Percentiles rank a stretch among this genome's conserved stretches.
These are phyloP conservation scores for Sussaba pulchella DNA, from an alignment of 2,888 invertebrate genomes.

Conservation along the genomic window DNA sequence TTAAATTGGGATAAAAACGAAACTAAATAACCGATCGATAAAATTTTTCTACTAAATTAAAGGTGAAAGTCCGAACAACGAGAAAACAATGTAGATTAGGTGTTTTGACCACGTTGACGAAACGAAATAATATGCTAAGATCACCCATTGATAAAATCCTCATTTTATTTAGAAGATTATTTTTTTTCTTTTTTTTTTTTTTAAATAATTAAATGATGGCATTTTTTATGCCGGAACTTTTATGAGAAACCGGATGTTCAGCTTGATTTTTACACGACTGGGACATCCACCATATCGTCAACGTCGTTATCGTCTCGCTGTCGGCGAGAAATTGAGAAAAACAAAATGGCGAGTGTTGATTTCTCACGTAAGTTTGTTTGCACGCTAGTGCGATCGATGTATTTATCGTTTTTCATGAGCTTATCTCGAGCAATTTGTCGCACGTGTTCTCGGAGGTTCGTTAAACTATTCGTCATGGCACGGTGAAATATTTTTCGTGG, in stretches of 20 bases:
- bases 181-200: too few relatives aligned
- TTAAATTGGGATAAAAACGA: too few relatives aligned
- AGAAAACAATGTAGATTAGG: too few relatives aligned
- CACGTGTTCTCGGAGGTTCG: constrained; percentile 9
- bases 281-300: constrained; percentile 22
- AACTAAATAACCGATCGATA: too few relatives aligned
- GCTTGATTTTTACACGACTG: constrained; percentile 2
- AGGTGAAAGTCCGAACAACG: too few relatives aligned
- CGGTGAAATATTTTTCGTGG: background rate
- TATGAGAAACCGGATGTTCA: background rate
- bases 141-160: too few relatives aligned
- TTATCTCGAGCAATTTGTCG: constrained; percentile 22
- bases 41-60: too few relatives aligned
- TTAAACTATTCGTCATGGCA: constrained; percentile 1
- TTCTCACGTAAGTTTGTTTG: constrained; percentile 42
- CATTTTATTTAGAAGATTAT: too few relatives aligned
- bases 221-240: background rate
- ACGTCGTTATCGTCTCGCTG: constrained; percentile 37
- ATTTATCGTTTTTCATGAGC: constrained; percentile 44
- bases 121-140: too few relatives aligned
- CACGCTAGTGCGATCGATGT: constrained; percentile 43
- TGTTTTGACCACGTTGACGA: too few relatives aligned
- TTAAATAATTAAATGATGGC: too few relatives aligned
- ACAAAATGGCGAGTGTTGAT: constrained; percentile 13
- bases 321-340: constrained; percentile 8